Percentiles rank a stretch among this genome's conserved stretches.
These are phyloP conservation scores for Triplophysa bombifrons DNA, from an alignment of 2,797 vertebrate genomes.

Conservation along the genomic window DNA sequence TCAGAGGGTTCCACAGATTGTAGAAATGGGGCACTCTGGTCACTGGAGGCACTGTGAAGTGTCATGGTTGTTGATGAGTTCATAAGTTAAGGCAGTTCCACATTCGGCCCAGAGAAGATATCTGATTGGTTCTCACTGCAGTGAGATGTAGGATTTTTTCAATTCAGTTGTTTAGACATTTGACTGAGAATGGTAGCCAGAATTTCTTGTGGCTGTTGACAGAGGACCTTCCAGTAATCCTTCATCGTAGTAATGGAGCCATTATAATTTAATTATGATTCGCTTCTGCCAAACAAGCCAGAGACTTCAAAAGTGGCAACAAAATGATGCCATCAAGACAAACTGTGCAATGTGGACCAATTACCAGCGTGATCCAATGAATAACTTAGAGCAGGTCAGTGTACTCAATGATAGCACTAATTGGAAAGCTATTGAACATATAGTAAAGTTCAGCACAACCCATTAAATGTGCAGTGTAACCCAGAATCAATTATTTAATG, in stretches of 20 bases:
- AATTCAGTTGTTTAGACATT: neutral
- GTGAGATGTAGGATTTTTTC: neutral
- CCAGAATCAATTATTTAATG: neutral
- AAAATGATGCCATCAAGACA: neutral
- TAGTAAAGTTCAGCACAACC: neutral
- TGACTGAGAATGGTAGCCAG: neutral
- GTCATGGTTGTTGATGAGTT: constrained; percentile 13
- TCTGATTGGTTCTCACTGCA: neutral
- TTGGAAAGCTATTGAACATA: neutral
- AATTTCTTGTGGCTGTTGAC: neutral
- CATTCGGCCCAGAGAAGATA: neutral
- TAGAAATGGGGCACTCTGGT: neutral
- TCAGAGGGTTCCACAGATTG: constrained; percentile 4
- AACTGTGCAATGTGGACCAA: neutral
- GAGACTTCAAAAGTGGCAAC: neutral
- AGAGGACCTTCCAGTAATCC: neutral
- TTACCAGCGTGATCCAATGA: neutral
- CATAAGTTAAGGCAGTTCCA: neutral
- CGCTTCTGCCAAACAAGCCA: neutral
- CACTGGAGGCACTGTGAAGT: neutral
- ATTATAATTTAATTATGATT: neutral
- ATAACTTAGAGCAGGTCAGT: neutral
- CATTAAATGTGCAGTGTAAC: neutral
- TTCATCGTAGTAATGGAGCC: neutral
- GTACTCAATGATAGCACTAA: neutral